A percentile compares a stretch with the other conserved stretches of the same genome.
phyloP scores from a whole-genome alignment of 2,797 vertebrate genomes.

The Pseudotriccus pelzelni region DNA sequence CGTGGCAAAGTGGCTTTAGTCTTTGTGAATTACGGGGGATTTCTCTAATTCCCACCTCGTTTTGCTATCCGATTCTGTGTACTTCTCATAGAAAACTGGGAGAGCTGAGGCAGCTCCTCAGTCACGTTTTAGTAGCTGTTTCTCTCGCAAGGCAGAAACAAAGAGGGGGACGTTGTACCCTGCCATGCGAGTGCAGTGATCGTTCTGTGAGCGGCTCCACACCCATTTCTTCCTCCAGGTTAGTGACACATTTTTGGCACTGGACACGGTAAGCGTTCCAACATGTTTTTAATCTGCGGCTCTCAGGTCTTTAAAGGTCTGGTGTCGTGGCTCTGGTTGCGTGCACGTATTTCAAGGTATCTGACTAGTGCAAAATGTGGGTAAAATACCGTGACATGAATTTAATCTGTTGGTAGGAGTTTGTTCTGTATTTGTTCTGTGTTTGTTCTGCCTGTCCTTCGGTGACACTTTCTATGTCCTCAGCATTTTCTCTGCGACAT shows the following conservation, averaged over 20 bases:
- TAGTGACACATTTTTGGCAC: constrained; percentile 88
- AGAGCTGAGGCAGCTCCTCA: not conserved
- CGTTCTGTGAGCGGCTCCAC: constrained; percentile 63
- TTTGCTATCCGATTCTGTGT: not conserved
- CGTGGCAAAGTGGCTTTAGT: not conserved
- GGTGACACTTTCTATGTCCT: not conserved
- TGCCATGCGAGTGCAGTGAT: not conserved
- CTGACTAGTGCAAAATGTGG: constrained; percentile 3
- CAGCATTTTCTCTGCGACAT: not conserved
- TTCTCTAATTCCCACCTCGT: not conserved
- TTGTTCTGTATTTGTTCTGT: not conserved
- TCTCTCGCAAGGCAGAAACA: not conserved
- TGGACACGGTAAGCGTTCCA: constrained; percentile 79
- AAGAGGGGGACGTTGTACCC: not conserved
- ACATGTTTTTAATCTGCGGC: constrained; percentile 83
- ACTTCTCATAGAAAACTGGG: not conserved
- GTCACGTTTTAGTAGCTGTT: not conserved
- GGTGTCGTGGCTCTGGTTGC: constrained; percentile 81
- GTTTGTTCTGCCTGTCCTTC: not conserved
- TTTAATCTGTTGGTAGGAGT: constrained; percentile 4
- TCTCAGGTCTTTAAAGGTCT: constrained; percentile 79
- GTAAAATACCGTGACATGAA: not conserved
- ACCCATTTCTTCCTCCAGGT: constrained; percentile 79
- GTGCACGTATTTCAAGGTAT: constrained; percentile 70
- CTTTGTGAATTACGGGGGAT: not conserved